Evolutionary conservation across 2,113 vertebrate genomes (phyloP), one percentile per base, ranked within the genome.

Genomic region (Aviceda subcristata): DNA sequence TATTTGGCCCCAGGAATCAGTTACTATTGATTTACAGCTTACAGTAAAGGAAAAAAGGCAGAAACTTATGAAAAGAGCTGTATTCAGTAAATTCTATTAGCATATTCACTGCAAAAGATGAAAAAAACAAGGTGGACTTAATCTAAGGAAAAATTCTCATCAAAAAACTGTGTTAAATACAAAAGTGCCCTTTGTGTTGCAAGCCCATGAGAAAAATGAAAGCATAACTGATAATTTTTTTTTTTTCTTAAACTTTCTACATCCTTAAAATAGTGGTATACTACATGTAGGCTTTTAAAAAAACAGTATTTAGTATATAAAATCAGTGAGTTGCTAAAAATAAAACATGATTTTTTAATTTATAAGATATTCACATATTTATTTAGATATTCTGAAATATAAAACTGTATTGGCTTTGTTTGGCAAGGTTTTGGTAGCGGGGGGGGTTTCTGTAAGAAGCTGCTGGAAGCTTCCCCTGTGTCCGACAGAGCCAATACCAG

Each of bases 1-100:
- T 78, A 71, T 96, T 94, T 94, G 55, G 34, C 87, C 77, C 23
- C 69, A 72, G 88, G 79, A 78, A 96, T 97, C 69, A 57, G 90
- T 97, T 96, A 67, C 30, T 80, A 96, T 91, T 94, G 79, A 97
- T 97, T 96, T 92, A 89, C 68, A 76, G 45, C 39, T 73, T 93
- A 86, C 74, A 94, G 39, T 94, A 73, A 79, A 88, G 59, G 26
- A 68, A 81, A 94, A 71, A 84, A 86, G 17, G 50, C 57, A 93
- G 48, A 56, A 94, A 84, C 53, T 92, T 94, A 92, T 62, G 59
- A 94, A 96, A 92, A 90, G 50, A 96, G 75, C 85, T 90, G 5
- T 92, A 74, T 88, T 94, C 69, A 67, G 73, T 80, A 96, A 89
- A 92, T 94, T 92, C 77, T 26, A 93, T 96, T 96, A 97, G 41